Evolutionary conservation across 2,113 vertebrate genomes (phyloP), one percentile per base, ranked within the genome.

Genomic region (Pangasianodon gigas): DNA sequence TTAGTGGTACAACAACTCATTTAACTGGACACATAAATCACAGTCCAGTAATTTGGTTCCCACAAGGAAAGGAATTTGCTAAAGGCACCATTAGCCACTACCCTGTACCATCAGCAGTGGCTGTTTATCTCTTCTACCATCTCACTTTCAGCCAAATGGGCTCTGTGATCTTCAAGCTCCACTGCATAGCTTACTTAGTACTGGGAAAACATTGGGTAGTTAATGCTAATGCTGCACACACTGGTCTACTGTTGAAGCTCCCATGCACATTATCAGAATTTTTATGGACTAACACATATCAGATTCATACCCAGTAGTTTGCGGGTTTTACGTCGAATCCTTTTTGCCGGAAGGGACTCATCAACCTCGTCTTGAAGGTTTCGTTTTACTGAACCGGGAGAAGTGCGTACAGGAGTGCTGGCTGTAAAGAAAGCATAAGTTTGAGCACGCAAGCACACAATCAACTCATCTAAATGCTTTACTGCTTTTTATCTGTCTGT

Each of bases 301-400:
- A 37, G 2, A 29, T 21, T 58, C 86, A 46, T 92, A 92, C 92
- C 89, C 26, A 87, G 21, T 54, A 75, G 69, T 86, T 67, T 74
- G 8, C 24, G 75, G 9, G 62, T 75, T 69, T 85, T 74, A 29
- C 83, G 48, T 16, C 85, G 93, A 26, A 14, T 2, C 86, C 94
- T 92, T 90, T 95, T 96, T n/a, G 87, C 0, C 11, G 1, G 0
- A 41, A 77, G 52, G 0, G 92, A 88, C 90, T 0, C 71, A 71
- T 29, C n/a, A 2, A 14, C 10, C 6, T 58, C 84, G 0, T 91
- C 32, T 65, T n/a, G 48, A 52, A 83, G 6, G 0, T 2, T 32
- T 0, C 94, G 90, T 86, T 95, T 96, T 52, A 4, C 7, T 67
- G 41, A 86, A 52, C 46, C 24, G 11, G 58, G n/a, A 65, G 88